Evolutionary conservation across 2,113 vertebrate species (phyloP), one percentile per base, ranked within the genome.

Genomic region (Carettochelys insculpta): DNA sequence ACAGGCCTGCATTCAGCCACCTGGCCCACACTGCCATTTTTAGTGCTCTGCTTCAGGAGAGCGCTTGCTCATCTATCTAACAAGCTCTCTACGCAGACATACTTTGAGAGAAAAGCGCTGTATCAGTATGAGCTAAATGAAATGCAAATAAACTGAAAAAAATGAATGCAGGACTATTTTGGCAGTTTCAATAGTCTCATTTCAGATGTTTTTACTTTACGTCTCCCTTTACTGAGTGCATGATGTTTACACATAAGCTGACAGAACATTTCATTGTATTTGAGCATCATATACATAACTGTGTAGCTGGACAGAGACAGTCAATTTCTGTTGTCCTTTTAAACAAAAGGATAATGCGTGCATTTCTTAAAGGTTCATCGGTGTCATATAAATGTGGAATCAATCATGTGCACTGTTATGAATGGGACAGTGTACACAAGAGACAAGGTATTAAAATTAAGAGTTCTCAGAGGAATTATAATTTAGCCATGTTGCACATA

Each of bases 401-500:
- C n/a, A n/a, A n/a, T n/a, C n/a, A n/a, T n/a, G 25, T 24, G 19
- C 8, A 2, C 27, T 6, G 20, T 43, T 0, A 2, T 61, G 22
- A 92, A 22, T 2, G 65, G 50, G 86, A 82, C 4, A 31, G 56
- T 13, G 65, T 43, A 61, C n/a, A 38, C 65, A 68, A 22, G n/a
- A 71, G 65, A n/a, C n/a, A 68, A 71, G 34, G 41, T 38, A 68
- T 19, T 9, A 31, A 61, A 61, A 38, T 12, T 34, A 31, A 58
- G 11, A n/a, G 2, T 0, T 0, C 27, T 13, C 71, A 48, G 38
- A 77, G 7, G 14, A 34, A 5, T 22, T 38, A 41, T 11, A 41
- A 22, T 48, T 54, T 10, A 2, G 29, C 1, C 0, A 13, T 1
- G 13, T 11, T 24, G 16, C 2, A 5, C 24, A 38, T 2, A 58